Base-by-base conservation (phyloP, 2,888 invertebrate species). In the Thera britannica region DNA sequence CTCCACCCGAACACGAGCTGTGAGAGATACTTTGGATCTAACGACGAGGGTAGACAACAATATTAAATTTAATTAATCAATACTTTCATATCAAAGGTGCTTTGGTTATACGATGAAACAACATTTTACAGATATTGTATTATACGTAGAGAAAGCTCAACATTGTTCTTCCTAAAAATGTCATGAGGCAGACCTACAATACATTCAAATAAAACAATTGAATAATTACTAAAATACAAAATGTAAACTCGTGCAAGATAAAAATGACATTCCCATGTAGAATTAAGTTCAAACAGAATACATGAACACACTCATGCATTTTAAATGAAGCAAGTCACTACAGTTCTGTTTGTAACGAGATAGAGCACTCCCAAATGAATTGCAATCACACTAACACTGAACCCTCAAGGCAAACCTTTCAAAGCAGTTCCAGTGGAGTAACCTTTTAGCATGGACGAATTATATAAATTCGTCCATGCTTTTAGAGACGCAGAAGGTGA, bases 31-130 rank as follows among this genome's bases (percentile, higher is more conserved):
- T 38, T 46, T 49, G 38, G 6, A 51, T 49, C n/a, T 41, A 51
- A n/a, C 12, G 67, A 72, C 52, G 68, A 70, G 68, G 70, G 64
- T 67, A 44, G 52, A 59, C 58, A 52, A 73, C 67, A 67, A 23
- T 73, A 52, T 52, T 36, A 6, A 36, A 36, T 56, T 56, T 56
- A 34, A 38, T 56, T 56, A 34, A 38, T 59, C 41, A 41, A 63
- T 41, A 49, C 58, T 51, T 51, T 63, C 38, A 49, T 36, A 11
- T 34, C 23, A 34, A 57, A 52, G 41, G 56, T 8, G 9, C 9
- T 0, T 9, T 46, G 8, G 23, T 44, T 44, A 34, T 35, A 36
- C 52, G 36, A 57, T 49, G 41, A 35, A 61, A 57, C 46, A 23
- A 61, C 5, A 41, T 2, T 41, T 5, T 7, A 41, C n/a, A 23